phyloP scores from a whole-genome alignment of 2,888 invertebrate genomes.

The Eulithis testata region DNA sequence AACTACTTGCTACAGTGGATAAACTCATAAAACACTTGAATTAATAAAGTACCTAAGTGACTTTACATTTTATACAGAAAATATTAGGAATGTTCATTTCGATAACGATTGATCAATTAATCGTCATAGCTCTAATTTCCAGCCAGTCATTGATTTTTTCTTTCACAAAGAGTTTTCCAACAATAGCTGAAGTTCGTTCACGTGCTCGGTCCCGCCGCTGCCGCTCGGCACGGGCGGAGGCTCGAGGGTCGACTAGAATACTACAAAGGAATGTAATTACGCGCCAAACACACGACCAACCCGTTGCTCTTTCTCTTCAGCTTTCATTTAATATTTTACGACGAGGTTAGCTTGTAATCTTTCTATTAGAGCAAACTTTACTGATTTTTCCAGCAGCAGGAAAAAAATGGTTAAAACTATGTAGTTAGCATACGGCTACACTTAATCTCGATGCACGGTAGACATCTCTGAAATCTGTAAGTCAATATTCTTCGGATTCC shows the following conservation, averaged over 20 bases:
- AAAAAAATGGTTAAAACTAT: neutral
- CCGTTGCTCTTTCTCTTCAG: conserved; percentile 54
- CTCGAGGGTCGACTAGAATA: conserved; percentile 43
- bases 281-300: conserved; percentile 61
- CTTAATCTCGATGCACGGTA: no score
- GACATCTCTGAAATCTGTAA: no score
- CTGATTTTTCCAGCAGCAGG: no score
- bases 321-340: conserved; percentile 34
- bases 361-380: no score
- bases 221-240: conserved; percentile 31
- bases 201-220: conserved; percentile 24
- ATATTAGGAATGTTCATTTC: conserved; percentile 10
- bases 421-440: no score
- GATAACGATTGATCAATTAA: conserved; percentile 37
- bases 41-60: no score
- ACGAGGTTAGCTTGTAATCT: neutral
- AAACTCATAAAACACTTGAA: no score
- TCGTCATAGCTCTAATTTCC: conserved; percentile 40
- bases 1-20: no score
- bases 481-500: no score
- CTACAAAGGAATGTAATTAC: conserved; percentile 79
- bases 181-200: conserved; percentile 42
- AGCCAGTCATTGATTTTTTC: conserved; percentile 43
- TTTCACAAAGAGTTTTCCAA: conserved; percentile 42
- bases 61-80: no score